Conservation (phyloP, 2,113 vertebrate species). For the Perognathus longimembris region DNA sequence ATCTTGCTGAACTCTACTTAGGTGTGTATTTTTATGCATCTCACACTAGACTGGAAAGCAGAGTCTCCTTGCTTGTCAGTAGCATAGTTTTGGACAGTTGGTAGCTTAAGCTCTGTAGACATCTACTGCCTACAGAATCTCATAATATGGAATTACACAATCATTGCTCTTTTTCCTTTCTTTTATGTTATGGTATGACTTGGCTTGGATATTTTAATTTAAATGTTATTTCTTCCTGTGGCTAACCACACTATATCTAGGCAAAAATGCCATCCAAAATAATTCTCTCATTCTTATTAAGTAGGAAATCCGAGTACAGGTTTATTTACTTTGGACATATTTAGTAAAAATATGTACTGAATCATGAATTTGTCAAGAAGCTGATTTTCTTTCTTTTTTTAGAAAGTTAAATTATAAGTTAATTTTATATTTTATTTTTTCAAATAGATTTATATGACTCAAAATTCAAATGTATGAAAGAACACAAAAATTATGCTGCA, state of each 20-base stretch:
- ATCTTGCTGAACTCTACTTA: neutral
- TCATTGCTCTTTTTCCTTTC: neutral
- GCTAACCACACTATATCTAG: neutral
- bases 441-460: neutral
- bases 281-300: slow-evolving; percentile 15
- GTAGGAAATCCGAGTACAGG: neutral
- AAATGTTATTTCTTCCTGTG: neutral
- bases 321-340: neutral
- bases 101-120: neutral
- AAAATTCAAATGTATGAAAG: neutral
- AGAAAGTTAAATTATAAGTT: neutral
- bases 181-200: neutral
- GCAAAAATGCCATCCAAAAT: neutral
- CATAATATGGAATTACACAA: neutral
- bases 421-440: neutral
- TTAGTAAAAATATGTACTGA: slow-evolving; percentile 64
- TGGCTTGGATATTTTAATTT: neutral
- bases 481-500: neutral
- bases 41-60: no score
- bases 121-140: neutral
- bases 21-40: neutral
- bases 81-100: neutral
- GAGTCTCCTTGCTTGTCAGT: neutral
- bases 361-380: neutral
- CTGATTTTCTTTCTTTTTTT: neutral